Evolutionary conservation across 2,113 vertebrate species (phyloP).

Genomic region (Platichthys stellatus): DNA sequence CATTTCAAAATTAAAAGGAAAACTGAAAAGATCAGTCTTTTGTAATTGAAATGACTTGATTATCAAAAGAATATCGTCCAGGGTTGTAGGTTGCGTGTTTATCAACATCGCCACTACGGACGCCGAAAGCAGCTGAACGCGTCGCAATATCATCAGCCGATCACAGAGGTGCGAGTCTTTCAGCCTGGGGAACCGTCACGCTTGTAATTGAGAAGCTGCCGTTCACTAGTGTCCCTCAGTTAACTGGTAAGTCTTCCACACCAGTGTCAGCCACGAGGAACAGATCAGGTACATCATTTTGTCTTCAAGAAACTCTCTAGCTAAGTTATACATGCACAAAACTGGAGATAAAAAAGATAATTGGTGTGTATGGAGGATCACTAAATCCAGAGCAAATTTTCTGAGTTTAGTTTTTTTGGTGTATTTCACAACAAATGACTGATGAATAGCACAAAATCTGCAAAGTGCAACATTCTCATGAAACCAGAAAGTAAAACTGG

Average conservation of each 20-base stretch:
- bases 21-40: neutral
- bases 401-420: neutral
- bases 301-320: neutral
- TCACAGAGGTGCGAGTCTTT: neutral
- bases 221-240: neutral
- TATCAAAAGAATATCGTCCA: neutral
- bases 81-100: neutral
- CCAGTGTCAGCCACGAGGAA: neutral
- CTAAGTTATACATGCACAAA: neutral
- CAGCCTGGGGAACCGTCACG: no score
- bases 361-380: neutral
- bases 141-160: neutral
- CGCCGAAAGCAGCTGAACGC: neutral
- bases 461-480: neutral
- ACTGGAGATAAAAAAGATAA: neutral
- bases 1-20: neutral
- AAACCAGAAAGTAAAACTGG: neutral
- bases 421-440: neutral
- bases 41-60: neutral
- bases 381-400: neutral
- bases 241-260: neutral
- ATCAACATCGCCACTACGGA: constrained; percentile 11
- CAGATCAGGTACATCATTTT: neutral
- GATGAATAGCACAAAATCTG: no score
- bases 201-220: neutral